phyloP scores from a whole-genome alignment of 1,140 invertebrate genomes.

The Brachystomella parvula region DNA sequence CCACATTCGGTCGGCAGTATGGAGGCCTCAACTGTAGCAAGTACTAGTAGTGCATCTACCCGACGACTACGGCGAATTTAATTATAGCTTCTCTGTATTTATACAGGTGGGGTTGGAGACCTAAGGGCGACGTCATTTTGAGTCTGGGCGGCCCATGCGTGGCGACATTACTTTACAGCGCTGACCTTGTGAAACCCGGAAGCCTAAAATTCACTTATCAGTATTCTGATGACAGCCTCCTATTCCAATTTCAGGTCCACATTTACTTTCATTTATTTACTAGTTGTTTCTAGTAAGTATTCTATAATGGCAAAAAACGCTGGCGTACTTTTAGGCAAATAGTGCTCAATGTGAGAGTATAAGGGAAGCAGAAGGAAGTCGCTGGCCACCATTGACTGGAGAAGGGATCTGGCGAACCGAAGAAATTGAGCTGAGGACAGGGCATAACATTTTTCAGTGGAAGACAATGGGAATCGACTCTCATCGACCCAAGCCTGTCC shows the following conservation, averaged over 20 bases:
- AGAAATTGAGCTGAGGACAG: conserved; percentile 45
- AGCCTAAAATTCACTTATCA: conserved; percentile 49
- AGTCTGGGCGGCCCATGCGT: conserved; percentile 45
- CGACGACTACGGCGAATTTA: conserved; percentile 12
- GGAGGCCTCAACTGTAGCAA: conserved; percentile 41
- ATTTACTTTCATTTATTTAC: not conserved
- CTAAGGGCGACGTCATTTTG: conserved; percentile 45
- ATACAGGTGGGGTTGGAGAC: conserved; percentile 45
- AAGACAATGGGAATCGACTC: conserved; percentile 47
- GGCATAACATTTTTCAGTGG: conserved; percentile 50
- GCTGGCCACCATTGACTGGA: conserved; percentile 46
- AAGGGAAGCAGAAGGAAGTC: conserved; percentile 43
- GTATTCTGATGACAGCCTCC: conserved; percentile 46
- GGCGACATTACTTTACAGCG: conserved; percentile 47
- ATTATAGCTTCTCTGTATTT: not conserved
- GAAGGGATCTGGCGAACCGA: conserved; percentile 48
- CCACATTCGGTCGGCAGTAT: conserved; percentile 37
- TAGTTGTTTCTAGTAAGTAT: too few relatives aligned
- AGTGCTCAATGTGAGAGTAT: conserved; percentile 50
- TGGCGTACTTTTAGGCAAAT: conserved; percentile 43
- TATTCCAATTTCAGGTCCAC: conserved; percentile 50
- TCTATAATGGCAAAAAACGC: not conserved
- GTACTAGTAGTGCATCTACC: too few relatives aligned
- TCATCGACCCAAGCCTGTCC: conserved; percentile 42
- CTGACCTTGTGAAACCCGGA: conserved; percentile 50